Conservation (phyloP, 2,888 invertebrate species). For the Germaria angustata region DNA sequence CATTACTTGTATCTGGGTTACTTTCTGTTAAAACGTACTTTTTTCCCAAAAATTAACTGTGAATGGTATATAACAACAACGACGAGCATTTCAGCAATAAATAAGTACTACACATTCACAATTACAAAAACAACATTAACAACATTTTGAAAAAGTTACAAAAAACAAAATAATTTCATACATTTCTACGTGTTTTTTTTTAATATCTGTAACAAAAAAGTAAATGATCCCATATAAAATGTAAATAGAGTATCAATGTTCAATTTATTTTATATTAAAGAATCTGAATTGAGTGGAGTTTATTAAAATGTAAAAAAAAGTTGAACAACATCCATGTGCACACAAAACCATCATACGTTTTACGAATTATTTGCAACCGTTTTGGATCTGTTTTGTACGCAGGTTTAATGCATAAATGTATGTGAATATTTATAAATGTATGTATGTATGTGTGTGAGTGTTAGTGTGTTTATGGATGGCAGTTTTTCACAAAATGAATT, state of each 20-base stretch:
- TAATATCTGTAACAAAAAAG: conserved; percentile 21
- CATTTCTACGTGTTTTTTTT: conserved; percentile 21
- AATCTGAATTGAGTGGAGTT: conserved; percentile 36
- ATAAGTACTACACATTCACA: conserved; percentile 10
- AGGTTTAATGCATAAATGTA: not conserved
- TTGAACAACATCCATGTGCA: not conserved
- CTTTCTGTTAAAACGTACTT: conserved; percentile 3
- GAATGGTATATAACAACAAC: conserved; percentile 44
- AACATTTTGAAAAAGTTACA: conserved; percentile 18
- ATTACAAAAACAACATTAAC: conserved; percentile 12
- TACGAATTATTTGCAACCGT: not conserved
- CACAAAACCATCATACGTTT: not conserved
- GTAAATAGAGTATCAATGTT: conserved; percentile 52
- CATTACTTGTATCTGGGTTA: not conserved
- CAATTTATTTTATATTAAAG: conserved; percentile 42
- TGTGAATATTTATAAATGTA: not conserved
- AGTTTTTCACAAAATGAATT: conserved; percentile 13
- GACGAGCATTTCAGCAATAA: conserved; percentile 28
- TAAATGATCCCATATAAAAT: conserved; percentile 10
- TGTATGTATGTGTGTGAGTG: too few species aligned
- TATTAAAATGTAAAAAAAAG: conserved; percentile 25
- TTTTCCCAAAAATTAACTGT: conserved; percentile 52
- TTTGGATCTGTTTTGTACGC: not conserved
- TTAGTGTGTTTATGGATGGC: not conserved
- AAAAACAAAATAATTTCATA: not conserved